Base-by-base conservation (phyloP, 2,888 invertebrate genomes). In the Drosophila kambysellisi region DNA sequence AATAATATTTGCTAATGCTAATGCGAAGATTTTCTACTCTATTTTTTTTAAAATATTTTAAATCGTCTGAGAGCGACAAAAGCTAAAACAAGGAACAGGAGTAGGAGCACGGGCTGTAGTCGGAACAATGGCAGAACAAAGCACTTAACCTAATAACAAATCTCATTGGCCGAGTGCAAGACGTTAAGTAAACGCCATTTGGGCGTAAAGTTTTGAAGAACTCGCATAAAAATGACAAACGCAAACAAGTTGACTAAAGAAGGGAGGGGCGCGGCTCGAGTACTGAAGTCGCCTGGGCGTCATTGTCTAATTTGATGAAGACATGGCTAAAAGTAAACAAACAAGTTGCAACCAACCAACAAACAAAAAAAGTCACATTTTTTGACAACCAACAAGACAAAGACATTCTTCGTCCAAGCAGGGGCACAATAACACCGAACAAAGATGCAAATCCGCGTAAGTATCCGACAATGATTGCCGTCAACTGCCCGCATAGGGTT, bases 361-460 rank as follows among this genome's bases (percentile, higher is more conserved):
- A 69, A 60, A 70, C 53, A 53, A 48, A 43, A 70, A 69, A 68
- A 41, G 15, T 20, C 20, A 41, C 15, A 43, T 20, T 56, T 76
- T 79, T 72, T 76, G 86, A 83, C 73, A 79, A 78, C 77, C 77
- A 74, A 74, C 73, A 87, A 56, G 70, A 62, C 73, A 77, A 77
- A 66, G 63, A 62, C 57, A 54, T 62, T 25, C 33, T 48, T 54
- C 39, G 48, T 46, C 20, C 66, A 15, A 32, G 51, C 41, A 30
- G 46, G 50, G 29, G 54, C 41, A 39, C 54, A 63, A 43, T 64
- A 52, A 57, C 52, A 57, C 65, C 81, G 74, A 85, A 82, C 83
- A 83, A 79, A 81, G 82, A 83, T 86, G 88, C 88, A 91, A 91
- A 91, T 91, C 91, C 90, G 85, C 89, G 90, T 91, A 91, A 91